These are phyloP conservation scores for Phalacrocorax carbo DNA, from an alignment of 2,113 vertebrate species.

Conservation along the genomic window DNA sequence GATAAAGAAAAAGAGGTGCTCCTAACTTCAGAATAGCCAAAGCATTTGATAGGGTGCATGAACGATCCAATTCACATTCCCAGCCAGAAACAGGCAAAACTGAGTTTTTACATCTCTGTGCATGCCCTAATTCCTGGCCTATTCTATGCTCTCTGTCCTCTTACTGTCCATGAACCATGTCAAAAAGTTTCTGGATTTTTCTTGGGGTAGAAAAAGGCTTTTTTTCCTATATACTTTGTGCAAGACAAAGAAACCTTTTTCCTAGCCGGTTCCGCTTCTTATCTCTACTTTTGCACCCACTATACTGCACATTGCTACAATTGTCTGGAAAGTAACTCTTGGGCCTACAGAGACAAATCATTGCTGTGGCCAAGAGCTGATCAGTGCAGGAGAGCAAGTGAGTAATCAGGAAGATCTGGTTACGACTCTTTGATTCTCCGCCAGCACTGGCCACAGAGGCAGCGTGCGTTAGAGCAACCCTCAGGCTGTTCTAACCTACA, in stretches of 20 bases:
- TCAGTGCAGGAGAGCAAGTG: neutral
- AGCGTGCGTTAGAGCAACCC: fast-evolving
- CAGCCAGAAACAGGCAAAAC: neutral
- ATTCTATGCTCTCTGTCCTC: neutral
- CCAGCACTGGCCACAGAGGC: neutral
- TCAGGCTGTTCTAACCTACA: neutral
- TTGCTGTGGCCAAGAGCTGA: neutral
- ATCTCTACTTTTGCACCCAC: neutral
- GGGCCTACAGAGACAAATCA: neutral
- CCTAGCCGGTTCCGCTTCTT: neutral
- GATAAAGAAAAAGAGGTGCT: neutral
- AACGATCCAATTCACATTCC: neutral
- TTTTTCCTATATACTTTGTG: neutral
- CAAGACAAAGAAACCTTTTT: neutral
- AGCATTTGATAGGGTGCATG: neutral
- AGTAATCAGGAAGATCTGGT: neutral
- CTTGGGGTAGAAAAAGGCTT: neutral
- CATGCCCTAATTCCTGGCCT: neutral
- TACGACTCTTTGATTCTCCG: fast-evolving
- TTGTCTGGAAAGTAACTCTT: neutral
- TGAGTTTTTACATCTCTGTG: fast-evolving
- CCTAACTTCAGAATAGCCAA: neutral
- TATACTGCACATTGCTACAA: neutral
- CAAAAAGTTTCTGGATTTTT: neutral
- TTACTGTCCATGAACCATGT: neutral